These are phyloP conservation scores for Gonioctena quinquepunctata DNA, from an alignment of 1,140 invertebrate genomes.

Conservation along the genomic window DNA sequence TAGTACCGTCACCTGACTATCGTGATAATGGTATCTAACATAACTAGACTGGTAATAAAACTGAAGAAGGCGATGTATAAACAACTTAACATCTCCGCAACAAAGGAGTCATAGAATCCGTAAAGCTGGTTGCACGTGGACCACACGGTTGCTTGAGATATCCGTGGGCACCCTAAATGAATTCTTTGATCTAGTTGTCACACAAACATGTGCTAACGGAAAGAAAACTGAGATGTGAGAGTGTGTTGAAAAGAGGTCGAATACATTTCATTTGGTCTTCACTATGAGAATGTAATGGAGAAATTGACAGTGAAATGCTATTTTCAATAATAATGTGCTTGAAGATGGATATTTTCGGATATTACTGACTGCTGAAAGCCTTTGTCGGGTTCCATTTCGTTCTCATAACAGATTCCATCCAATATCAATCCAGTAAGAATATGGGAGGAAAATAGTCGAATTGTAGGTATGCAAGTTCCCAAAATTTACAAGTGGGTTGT, in stretches of 20 bases:
- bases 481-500: too few relatives aligned
- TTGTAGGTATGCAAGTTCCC: too few relatives aligned
- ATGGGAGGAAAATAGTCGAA: too few relatives aligned
- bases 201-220: neutral
- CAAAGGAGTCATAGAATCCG: constrained; percentile 26
- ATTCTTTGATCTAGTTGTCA: constrained; percentile 17
- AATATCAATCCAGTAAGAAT: too few relatives aligned
- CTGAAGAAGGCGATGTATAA: constrained; percentile 22
- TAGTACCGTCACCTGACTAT: too few relatives aligned
- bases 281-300: neutral
- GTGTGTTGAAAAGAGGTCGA: neutral
- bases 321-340: too few relatives aligned
- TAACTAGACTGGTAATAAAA: too few relatives aligned
- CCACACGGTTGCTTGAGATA: constrained; percentile 27
- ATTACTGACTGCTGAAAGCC: too few relatives aligned
- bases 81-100: constrained; percentile 29
- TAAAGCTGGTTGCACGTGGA: constrained; percentile 38
- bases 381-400: too few relatives aligned
- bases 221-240: neutral
- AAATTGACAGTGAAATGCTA: neutral
- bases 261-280: neutral
- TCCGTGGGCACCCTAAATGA: constrained; percentile 1
- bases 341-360: too few relatives aligned
- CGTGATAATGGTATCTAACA: too few relatives aligned
- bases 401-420: too few relatives aligned